Conservation (phyloP, 2,888 invertebrate species). For the Catocala sponsa region DNA sequence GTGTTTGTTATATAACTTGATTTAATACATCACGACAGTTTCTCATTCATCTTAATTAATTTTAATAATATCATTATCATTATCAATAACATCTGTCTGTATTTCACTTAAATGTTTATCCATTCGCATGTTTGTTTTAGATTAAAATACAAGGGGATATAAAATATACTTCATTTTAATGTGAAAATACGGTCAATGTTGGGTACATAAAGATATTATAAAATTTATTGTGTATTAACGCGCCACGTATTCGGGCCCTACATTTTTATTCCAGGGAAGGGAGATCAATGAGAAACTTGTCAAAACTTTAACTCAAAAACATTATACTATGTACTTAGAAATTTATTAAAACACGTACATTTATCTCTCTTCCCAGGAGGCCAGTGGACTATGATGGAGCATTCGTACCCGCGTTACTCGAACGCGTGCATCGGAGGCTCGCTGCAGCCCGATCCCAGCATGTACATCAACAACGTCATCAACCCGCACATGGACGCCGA, state of each 20-base stretch:
- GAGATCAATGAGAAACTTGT: conserved; percentile 80
- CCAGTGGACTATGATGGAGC: conserved; percentile 95
- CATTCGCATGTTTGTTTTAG: conserved; percentile 13
- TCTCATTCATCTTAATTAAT: conserved; percentile 48
- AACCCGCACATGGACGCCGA: conserved; percentile 75
- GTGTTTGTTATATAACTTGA: conserved; percentile 1
- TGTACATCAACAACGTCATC: conserved; percentile 87
- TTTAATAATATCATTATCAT: conserved; percentile 8
- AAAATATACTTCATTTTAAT: too few species aligned
- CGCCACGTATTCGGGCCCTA: conserved; percentile 14
- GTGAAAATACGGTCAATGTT: background rate
- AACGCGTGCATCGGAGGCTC: conserved; percentile 90
- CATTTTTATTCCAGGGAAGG: conserved; percentile 83
- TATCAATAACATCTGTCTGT: conserved; percentile 3
- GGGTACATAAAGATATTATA: too few species aligned
- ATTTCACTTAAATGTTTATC: conserved; percentile 7
- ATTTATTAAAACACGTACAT: conserved; percentile 78
- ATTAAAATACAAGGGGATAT: background rate
- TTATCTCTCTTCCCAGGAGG: conserved; percentile 92
- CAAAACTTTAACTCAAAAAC: conserved; percentile 48
- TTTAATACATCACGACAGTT: conserved; percentile 27
- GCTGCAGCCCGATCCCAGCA: conserved; percentile 87
- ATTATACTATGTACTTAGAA: conserved; percentile 53
- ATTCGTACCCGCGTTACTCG: conserved; percentile 92
- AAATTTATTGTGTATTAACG: background rate